These are phyloP conservation scores for Drosophila lutescens DNA, from an alignment of 2,888 invertebrate species.

Conservation along the genomic window DNA sequence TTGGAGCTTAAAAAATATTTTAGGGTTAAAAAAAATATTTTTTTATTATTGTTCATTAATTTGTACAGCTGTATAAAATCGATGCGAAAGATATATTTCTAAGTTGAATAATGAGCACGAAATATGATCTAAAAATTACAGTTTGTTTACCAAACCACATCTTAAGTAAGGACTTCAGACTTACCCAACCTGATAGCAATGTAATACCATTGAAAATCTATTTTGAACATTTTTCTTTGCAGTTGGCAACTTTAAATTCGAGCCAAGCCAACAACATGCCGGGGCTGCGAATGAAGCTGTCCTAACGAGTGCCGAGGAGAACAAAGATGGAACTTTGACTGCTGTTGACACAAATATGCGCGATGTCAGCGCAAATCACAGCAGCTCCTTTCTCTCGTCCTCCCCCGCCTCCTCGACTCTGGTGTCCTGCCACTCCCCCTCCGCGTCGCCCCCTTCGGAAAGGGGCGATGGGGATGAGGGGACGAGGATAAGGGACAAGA, in stretches of 20 bases:
- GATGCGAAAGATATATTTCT: too few species aligned
- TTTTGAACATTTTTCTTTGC: constrained; percentile 21
- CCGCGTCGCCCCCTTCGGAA: constrained; percentile 1
- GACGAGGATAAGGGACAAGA: constrained; percentile 19
- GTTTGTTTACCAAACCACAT: not conserved
- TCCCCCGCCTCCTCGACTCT: constrained; percentile 11
- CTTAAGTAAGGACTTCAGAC: not conserved
- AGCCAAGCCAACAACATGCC: constrained; percentile 41
- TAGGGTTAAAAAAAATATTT: too few species aligned
- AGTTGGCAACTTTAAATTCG: constrained; percentile 63
- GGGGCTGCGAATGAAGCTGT: constrained; percentile 20
- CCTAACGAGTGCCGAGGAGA: constrained; percentile 56
- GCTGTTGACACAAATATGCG: constrained; percentile 76
- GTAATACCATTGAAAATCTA: not conserved
- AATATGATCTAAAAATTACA: too few species aligned
- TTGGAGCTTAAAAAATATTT: too few species aligned
- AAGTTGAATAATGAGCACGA: not conserved
- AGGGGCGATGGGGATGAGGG: constrained; percentile 4
- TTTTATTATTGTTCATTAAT: too few species aligned
- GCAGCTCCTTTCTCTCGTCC: constrained; percentile 30
- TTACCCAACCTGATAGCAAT: not conserved
- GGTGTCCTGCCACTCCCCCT: constrained; percentile 21
- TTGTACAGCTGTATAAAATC: too few species aligned
- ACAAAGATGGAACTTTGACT: constrained; percentile 42
- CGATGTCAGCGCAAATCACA: constrained; percentile 73